A percentile compares a stretch with the other conserved stretches of the same genome.
Conservation (phyloP, 64 coral and sea anemone genomes). For the Montipora cactus region DNA sequence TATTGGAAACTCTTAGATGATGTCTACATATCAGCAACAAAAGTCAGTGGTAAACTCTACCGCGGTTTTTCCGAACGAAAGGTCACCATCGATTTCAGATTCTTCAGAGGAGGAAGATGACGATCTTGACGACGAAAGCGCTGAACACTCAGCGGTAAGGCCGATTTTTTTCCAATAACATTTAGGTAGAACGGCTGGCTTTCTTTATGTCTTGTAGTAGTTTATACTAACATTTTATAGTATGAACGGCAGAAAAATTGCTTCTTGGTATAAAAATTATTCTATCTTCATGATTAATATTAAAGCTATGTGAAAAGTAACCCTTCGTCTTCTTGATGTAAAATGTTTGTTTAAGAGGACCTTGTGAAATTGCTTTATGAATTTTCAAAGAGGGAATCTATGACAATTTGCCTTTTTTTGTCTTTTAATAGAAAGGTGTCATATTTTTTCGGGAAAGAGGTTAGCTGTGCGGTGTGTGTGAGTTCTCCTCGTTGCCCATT, state of each 20-base stretch:
- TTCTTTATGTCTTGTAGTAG: constrained; percentile 21
- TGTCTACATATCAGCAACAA: constrained; percentile 91
- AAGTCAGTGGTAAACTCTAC: constrained; percentile 82
- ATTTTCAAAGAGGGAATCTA: neutral
- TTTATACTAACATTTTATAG: constrained; percentile 13
- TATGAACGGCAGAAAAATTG: constrained; percentile 52
- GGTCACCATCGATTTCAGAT: constrained; percentile 97
- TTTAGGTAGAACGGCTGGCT: constrained; percentile 17
- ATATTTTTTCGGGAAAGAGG: neutral
- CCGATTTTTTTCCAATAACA: constrained; percentile 29
- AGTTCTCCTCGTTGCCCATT: constrained; percentile 2
- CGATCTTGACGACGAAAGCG: constrained; percentile 87
- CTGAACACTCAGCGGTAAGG: constrained; percentile 90
- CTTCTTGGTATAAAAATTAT: constrained; percentile 72
- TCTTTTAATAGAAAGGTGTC: no score
- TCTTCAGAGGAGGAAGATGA: constrained; percentile 98
- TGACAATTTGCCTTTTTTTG: neutral
- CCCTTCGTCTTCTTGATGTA: constrained; percentile 70
- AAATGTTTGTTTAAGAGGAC: constrained; percentile 93
- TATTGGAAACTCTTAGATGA: constrained; percentile 80
- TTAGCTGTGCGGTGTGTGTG: neutral
- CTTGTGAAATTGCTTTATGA: neutral
- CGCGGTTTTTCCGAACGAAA: constrained; percentile 92
- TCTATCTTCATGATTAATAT: constrained; percentile 91
- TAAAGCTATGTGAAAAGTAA: constrained; percentile 76